Base-by-base conservation (phyloP, 1,140 invertebrate species). In the Zaprionus ghesquierei region DNA sequence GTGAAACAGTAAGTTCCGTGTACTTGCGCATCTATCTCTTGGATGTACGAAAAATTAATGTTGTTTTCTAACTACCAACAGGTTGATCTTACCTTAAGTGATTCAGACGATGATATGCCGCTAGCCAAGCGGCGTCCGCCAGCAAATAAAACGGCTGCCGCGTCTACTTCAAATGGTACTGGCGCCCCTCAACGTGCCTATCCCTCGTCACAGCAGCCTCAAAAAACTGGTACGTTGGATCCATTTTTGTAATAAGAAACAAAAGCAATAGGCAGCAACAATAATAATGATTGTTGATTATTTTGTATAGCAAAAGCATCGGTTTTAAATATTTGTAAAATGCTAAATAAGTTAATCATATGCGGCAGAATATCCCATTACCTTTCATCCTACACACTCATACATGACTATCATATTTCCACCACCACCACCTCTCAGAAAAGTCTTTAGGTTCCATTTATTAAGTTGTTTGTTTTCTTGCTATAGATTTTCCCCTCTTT, bases 31-130 rank as follows among this genome's bases (percentile, higher is more conserved):
- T 10, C 4, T 0, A 31, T 2, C 15, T 22, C 25, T 35, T 10
- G 0, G 60, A n/a, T 64, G 18, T 13, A 27, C 29, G 13, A 33
- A 44, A 46, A 31, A n/a, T 51, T 20, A 22, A 29, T 27, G 9
- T 51, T 54, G 9, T n/a, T 12, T 23, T 63, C 38, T 33, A 13
- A 58, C 53, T 59, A 20, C 51, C 46, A 38, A 49, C 46, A 92
- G 91, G 92, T 93, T 33, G 92, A 92, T 80, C 76, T 93, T 46
- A 93, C 92, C 27, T 69, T 92, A 27, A 92, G 92, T 61, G 92
- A 92, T 81, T 92, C 92, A 25, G 92, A 92, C 69, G 92, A 93
- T 71, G 92, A 93, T 68, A 75, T 92, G 76, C 92, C 92, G 44
- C 65, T 92, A 59, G 91, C 91, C 22, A 92, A 91, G 68, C 87